Conservation (phyloP, 2,113 vertebrate genomes). For the Gymnocephalus cernua region DNA sequence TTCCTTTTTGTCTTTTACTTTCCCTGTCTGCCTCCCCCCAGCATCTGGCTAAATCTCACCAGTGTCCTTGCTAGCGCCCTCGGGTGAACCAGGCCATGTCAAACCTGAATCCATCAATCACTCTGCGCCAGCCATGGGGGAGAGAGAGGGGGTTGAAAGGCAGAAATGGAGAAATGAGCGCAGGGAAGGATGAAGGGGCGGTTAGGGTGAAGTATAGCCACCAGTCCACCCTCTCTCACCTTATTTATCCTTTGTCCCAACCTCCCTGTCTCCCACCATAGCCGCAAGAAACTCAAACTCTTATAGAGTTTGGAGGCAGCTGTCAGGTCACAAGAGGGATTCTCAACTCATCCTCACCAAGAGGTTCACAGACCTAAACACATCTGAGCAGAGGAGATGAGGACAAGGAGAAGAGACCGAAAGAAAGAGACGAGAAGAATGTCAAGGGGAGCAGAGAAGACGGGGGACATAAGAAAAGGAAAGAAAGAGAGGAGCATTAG, state of each 20-base stretch:
- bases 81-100: conserved; percentile 77
- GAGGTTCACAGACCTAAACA: conserved; percentile 27
- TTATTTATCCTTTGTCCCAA: conserved; percentile 32
- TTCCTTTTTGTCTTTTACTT: conserved; percentile 43
- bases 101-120: conserved; percentile 80
- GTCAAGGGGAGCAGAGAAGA: background rate
- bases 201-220: conserved; percentile 69
- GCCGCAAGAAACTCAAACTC: conserved; percentile 28
- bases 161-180: conserved; percentile 55
- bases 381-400: conserved; percentile 30
- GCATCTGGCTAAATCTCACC: conserved; percentile 65
- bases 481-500: background rate
- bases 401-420: background rate
- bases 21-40: conserved; percentile 42
- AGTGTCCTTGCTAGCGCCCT: conserved; percentile 74
- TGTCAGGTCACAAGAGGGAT: conserved; percentile 56
- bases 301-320: conserved; percentile 47
- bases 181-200: conserved; percentile 19
- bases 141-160: conserved; percentile 34
- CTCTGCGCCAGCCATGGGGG: conserved; percentile 59
- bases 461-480: background rate
- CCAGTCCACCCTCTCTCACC: conserved; percentile 46
- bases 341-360: conserved; percentile 47
- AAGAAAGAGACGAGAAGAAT: background rate
- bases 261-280: conserved; percentile 4